Conservation (phyloP, 2,888 invertebrate species). For the Diplazon laetatorius region DNA sequence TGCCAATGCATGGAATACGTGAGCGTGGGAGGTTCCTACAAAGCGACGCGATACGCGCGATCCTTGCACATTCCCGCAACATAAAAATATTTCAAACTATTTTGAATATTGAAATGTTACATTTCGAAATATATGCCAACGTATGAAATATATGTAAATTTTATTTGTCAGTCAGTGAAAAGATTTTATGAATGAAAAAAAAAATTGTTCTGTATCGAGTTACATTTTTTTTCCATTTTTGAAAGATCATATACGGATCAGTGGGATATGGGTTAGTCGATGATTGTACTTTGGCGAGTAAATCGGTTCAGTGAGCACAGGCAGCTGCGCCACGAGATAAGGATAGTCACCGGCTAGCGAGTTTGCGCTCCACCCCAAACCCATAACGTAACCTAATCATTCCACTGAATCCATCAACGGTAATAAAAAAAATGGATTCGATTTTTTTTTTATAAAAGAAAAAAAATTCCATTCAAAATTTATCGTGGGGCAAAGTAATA, state of each 20-base stretch:
- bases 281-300: conserved; percentile 74
- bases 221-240: conserved; percentile 10
- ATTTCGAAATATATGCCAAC: not conserved
- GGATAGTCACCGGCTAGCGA: conserved; percentile 64
- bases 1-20: not conserved
- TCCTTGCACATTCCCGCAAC: not conserved
- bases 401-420: conserved; percentile 15
- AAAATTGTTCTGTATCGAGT: conserved; percentile 10
- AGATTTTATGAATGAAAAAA: not conserved
- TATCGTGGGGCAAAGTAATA: not conserved
- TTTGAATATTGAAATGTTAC: not conserved
- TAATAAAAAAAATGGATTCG: conserved; percentile 1
- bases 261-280: conserved; percentile 64
- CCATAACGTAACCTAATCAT: conserved; percentile 23
- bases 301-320: conserved; percentile 74
- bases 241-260: conserved; percentile 56
- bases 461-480: not conserved
- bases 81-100: not conserved
- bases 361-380: conserved; percentile 40
- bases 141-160: not conserved
- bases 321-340: conserved; percentile 77
- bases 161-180: too few relatives aligned
- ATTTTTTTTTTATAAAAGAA: conserved; percentile 11
- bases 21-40: conserved; percentile 1
- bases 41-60: not conserved